Base-by-base conservation (phyloP, 2,797 vertebrate genomes). In the Ispidina lecontei region DNA sequence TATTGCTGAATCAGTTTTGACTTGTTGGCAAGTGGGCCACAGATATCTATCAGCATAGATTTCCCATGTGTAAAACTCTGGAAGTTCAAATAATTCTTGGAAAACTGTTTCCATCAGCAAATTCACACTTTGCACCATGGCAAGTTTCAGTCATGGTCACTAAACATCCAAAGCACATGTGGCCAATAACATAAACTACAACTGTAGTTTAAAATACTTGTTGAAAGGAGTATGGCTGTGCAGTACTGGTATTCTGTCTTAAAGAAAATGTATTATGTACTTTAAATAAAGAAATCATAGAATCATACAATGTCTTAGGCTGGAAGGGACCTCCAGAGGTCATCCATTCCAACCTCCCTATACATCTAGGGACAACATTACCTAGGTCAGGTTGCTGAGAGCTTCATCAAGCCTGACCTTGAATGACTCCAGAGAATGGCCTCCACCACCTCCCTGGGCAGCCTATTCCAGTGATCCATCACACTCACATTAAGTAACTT, bases 41-140 rank as follows among this genome's bases (percentile, higher is more conserved):
- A 47, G 51, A 43, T 81, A 37, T 81, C 7, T 33, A 31, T 79
- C 41, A 73, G 39, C 35, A 6, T 63, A 63, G 67, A 59, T 65
- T 78, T 90, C 25, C 31, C 29, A 26, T 49, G 22, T 29, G 35
- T 31, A 78, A 81, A 69, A 6, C 25, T 83, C 58, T 65, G 5
- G 29, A 84, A 31, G 10, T 81, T 84, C 7, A 86, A 85, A 82
- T 68, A 35, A 26, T 25, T 72, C 1, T 43, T 78, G 49, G 39
- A 81, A 84, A 84, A 84, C 33, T 14, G 18, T 69, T 90, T 88
- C 28, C 41, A 39, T 63, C 60, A 63, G 37, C 26, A 69, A 71
- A 78, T 73, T 86, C 56, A 37, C 37, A 31, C 33, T 84, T 71
- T 60, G 28, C 10, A 22, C 7, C 22, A 19, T 49, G 41, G 25